Evolutionary conservation across 2,797 vertebrate genomes (phyloP).

Genomic region (Anguilla marmorata): DNA sequence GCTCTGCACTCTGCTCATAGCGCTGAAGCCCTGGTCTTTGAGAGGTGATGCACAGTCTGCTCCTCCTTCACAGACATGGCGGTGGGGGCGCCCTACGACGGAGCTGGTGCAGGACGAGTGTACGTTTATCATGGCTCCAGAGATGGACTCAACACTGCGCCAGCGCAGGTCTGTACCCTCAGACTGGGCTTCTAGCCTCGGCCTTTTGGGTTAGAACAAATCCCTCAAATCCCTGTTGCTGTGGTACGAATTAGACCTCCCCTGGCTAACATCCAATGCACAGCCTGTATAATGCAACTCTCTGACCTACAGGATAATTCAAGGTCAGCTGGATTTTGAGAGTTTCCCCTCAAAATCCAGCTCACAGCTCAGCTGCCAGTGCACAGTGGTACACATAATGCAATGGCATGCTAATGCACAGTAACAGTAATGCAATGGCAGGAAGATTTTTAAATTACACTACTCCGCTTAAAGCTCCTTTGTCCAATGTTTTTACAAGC

Average conservation of each 20-base stretch:
- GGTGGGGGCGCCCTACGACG: conserved; percentile 89
- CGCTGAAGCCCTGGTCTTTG: background rate
- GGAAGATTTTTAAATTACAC: background rate
- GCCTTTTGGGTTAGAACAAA: background rate
- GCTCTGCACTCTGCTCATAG: background rate
- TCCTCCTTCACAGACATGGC: conserved; percentile 82
- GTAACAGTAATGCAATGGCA: too few species aligned
- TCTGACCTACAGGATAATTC: too few species aligned
- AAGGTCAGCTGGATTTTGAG: too few species aligned
- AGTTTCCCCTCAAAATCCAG: too few species aligned
- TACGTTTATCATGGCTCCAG: conserved; percentile 90
- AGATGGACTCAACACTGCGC: conserved; percentile 79
- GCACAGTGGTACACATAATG: too few species aligned
- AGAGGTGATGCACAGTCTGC: background rate
- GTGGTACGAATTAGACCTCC: background rate
- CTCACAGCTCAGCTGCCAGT: too few species aligned
- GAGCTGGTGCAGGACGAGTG: conserved; percentile 79
- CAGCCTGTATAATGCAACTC: background rate
- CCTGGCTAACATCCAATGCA: background rate
- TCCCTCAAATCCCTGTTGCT: background rate
- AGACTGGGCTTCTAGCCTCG: background rate
- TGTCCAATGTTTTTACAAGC: background rate
- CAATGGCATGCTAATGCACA: too few species aligned
- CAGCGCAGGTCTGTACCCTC: conserved; percentile 80
- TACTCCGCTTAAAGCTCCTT: background rate